Evolutionary conservation across 2,888 invertebrate species (phyloP).

Genomic region (Anagyrus pseudococci): DNA sequence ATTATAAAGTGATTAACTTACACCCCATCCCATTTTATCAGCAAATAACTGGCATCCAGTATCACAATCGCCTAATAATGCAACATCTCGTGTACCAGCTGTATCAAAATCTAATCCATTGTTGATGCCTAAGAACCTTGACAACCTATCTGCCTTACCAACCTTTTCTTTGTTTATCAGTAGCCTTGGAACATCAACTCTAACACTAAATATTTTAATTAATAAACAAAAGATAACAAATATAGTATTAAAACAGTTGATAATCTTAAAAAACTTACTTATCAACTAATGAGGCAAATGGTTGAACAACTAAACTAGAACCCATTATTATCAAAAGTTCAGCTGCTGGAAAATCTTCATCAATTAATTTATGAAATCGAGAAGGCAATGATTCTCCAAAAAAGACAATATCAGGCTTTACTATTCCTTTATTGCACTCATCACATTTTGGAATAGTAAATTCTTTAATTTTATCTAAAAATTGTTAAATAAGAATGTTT

Average conservation of each 20-base stretch:
- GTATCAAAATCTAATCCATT: conserved; percentile 76
- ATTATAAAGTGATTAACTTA: conserved; percentile 62
- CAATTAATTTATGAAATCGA: conserved; percentile 74
- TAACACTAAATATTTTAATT: conserved; percentile 71
- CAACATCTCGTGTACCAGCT: conserved; percentile 74
- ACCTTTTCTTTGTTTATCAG: conserved; percentile 84
- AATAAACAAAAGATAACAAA: no score
- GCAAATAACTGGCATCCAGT: conserved; percentile 78
- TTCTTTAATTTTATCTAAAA: conserved; percentile 73
- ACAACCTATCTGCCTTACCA: conserved; percentile 55
- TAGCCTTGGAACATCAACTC: conserved; percentile 77
- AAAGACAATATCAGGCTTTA: conserved; percentile 96
- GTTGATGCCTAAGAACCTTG: conserved; percentile 60
- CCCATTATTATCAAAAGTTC: conserved; percentile 95
- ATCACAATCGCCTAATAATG: conserved; percentile 84
- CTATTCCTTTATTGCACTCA: conserved; percentile 75
- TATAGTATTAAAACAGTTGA: conserved; percentile 10
- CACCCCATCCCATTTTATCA: conserved; percentile 80
- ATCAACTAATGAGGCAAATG: conserved; percentile 88
- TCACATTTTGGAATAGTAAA: conserved; percentile 81
- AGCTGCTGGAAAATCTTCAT: conserved; percentile 81
- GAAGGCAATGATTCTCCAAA: conserved; percentile 91
- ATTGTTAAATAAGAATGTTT: conserved; percentile 7
- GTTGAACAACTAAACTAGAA: conserved; percentile 92
- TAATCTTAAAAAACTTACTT: conserved; percentile 63